A percentile compares a stretch with the other conserved stretches of the same genome.
phyloP scores from a whole-genome alignment of 2,113 vertebrate genomes.

The Alethe castanea region DNA sequence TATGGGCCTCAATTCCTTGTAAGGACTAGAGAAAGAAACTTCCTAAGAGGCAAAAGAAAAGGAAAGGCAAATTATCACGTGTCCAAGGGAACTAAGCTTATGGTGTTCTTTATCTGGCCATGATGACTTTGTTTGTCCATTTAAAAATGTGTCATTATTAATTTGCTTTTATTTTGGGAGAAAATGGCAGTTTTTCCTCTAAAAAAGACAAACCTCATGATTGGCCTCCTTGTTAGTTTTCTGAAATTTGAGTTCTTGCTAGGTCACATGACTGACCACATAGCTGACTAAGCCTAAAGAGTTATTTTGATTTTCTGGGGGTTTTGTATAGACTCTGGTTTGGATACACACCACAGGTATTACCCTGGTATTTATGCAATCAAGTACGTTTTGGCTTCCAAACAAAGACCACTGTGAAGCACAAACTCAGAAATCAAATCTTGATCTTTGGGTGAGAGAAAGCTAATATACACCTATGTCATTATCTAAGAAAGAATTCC shows the following conservation, averaged over 20 bases:
- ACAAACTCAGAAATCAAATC: not conserved
- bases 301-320: not conserved
- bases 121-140: not conserved
- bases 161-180: not conserved
- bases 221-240: not conserved
- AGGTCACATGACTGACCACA: not conserved
- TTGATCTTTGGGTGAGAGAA: not conserved
- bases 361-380: not conserved
- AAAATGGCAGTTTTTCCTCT: not conserved
- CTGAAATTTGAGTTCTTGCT: not conserved
- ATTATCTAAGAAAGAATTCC: not conserved
- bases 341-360: not conserved
- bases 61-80: not conserved
- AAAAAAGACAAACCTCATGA: not conserved
- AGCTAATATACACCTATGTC: not conserved
- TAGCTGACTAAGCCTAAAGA: not conserved
- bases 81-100: not conserved
- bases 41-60: not conserved
- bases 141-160: not conserved
- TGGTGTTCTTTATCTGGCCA: not conserved
- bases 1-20: not conserved
- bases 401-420: not conserved
- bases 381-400: not conserved
- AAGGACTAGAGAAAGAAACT: not conserved
- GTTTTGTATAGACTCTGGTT: not conserved